These are phyloP conservation scores for Erpobdella octoculata DNA, from an alignment of 2,888 invertebrate species.

Conservation along the genomic window DNA sequence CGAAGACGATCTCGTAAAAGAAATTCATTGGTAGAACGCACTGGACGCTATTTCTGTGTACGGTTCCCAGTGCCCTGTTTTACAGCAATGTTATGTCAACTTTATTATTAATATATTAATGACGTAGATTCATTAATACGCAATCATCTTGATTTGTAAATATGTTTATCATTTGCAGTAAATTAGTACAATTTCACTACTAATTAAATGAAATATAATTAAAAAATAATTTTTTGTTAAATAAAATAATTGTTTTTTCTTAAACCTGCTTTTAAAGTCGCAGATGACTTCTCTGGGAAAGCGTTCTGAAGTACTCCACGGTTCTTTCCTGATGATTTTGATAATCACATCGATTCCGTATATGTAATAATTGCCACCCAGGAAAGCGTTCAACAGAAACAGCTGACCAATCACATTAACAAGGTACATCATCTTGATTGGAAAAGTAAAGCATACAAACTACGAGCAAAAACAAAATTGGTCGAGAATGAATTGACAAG, in stretches of 20 bases:
- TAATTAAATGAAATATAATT: too few species aligned
- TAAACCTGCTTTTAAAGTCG: conserved; percentile 30
- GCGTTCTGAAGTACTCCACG: conserved; percentile 32
- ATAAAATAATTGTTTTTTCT: too few species aligned
- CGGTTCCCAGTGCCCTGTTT: conserved; percentile 49
- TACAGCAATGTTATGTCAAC: too few species aligned
- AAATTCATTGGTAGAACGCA: conserved; percentile 47
- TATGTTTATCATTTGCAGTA: too few species aligned
- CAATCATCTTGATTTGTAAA: too few species aligned
- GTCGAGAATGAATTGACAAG: too few species aligned
- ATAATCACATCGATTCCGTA: conserved; percentile 49
- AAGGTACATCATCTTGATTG: conserved; percentile 23
- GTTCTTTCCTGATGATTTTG: conserved; percentile 15
- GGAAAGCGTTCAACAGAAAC: conserved; percentile 53
- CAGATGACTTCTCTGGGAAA: conserved; percentile 33
- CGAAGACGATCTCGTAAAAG: conserved; percentile 48
- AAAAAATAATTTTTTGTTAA: too few species aligned
- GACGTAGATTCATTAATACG: too few species aligned
- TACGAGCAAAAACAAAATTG: too few species aligned
- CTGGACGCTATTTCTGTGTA: conserved; percentile 52
- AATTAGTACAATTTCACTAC: too few species aligned
- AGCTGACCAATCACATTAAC: conserved; percentile 45
- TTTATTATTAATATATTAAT: too few species aligned
- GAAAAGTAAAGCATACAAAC: too few species aligned
- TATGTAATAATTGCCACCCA: conserved; percentile 50